Conservation (phyloP, 2,888 invertebrate species). For the Pyralis farinalis region DNA sequence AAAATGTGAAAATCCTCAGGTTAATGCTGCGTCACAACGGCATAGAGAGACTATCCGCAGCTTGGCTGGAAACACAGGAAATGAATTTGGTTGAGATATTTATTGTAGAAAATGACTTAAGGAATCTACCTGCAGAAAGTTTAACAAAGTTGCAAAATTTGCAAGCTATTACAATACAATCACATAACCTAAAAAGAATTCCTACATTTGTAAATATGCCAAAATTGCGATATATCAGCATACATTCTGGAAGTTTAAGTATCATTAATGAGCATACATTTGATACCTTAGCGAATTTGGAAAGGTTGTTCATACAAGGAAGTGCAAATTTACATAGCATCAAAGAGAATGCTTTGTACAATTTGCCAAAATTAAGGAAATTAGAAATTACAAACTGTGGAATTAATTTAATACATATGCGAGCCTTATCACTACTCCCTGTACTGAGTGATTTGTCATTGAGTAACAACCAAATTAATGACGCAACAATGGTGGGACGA, state of each 20-base stretch:
- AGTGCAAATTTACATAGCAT: conserved; percentile 84
- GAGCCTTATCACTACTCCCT: conserved; percentile 87
- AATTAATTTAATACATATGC: conserved; percentile 88
- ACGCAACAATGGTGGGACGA: conserved; percentile 91
- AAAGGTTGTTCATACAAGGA: conserved; percentile 87
- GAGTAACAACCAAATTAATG: conserved; percentile 86
- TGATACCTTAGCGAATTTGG: conserved; percentile 85
- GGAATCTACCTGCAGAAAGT: conserved; percentile 89
- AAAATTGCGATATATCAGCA: conserved; percentile 86
- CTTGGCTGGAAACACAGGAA: conserved; percentile 91
- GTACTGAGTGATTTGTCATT: conserved; percentile 85
- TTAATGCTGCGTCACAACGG: conserved; percentile 92
- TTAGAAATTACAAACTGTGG: conserved; percentile 90
- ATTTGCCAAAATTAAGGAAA: conserved; percentile 84
- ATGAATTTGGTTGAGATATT: conserved; percentile 89
- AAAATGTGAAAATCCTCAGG: conserved; percentile 87
- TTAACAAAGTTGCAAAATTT: conserved; percentile 86
- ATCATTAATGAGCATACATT: conserved; percentile 86
- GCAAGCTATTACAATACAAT: conserved; percentile 92
- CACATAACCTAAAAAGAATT: conserved; percentile 86
- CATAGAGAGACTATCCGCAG: conserved; percentile 88
- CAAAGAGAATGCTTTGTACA: conserved; percentile 87
- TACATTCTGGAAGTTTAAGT: conserved; percentile 84
- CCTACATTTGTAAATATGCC: conserved; percentile 87
- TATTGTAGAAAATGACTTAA: conserved; percentile 90